These are phyloP conservation scores for Gnathonemus longibarbis DNA, from an alignment of 2,113 vertebrate genomes.

Conservation along the genomic window DNA sequence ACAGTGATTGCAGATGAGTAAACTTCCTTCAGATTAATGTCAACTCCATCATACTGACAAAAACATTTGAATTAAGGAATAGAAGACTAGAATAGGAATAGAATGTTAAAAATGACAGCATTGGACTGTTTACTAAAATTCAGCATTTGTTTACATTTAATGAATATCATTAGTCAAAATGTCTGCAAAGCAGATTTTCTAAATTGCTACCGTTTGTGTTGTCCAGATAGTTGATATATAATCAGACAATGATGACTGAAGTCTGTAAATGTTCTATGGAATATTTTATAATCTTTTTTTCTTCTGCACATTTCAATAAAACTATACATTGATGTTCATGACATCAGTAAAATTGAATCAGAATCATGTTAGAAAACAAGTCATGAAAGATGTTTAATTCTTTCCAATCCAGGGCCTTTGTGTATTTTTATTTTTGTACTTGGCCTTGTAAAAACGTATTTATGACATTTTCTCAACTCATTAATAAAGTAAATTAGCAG, in stretches of 20 bases:
- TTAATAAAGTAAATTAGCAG: slow-evolving; percentile 47
- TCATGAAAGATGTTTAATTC: background rate
- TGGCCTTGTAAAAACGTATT: slow-evolving; percentile 41
- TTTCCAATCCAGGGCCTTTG: background rate
- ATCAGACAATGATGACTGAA: background rate
- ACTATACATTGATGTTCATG: background rate
- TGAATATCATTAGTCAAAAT: slow-evolving; percentile 40
- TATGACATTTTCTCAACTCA: slow-evolving; percentile 30
- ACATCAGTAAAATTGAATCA: background rate
- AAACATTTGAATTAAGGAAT: background rate
- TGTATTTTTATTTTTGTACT: background rate
- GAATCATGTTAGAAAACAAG: background rate
- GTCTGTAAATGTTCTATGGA: background rate
- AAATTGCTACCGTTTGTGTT: slow-evolving; percentile 38
- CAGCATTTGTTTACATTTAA: slow-evolving; percentile 39
- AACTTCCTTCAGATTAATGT: background rate
- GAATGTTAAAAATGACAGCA: background rate
- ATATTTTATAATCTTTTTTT: background rate
- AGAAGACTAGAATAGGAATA: background rate
- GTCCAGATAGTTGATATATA: background rate
- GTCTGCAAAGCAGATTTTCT: slow-evolving; percentile 25
- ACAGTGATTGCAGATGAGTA: slow-evolving; percentile 34
- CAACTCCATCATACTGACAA: background rate
- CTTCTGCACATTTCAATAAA: background rate
- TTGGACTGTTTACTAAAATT: slow-evolving; percentile 31